Evolutionary conservation across 2,113 vertebrate species (phyloP).

Genomic region (Hippocampus mohnikei): DNA sequence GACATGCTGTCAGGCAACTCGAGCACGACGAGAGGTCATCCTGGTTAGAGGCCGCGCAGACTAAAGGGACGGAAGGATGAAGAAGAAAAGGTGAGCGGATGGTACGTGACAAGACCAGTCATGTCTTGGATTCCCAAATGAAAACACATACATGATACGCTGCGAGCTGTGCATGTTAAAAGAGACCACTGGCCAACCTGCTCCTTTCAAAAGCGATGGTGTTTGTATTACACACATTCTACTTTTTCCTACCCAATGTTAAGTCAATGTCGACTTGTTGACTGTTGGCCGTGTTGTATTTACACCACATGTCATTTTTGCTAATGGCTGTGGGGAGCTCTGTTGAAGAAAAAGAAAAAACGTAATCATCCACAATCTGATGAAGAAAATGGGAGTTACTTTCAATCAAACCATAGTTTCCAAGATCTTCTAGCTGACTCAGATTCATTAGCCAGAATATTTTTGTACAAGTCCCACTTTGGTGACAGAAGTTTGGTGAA

Average conservation of each 20-base stretch:
- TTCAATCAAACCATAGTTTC: background rate
- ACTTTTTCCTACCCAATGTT: background rate
- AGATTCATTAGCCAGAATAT: too few species aligned
- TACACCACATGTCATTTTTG: background rate
- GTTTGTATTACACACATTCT: background rate
- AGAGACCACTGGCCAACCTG: slow-evolving; percentile 11
- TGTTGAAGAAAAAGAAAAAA: too few species aligned
- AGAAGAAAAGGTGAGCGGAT: slow-evolving; percentile 67
- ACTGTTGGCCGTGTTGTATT: background rate
- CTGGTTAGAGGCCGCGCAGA: slow-evolving; percentile 31
- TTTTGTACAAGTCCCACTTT: too few species aligned
- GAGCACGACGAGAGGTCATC: slow-evolving; percentile 18
- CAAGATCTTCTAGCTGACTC: background rate
- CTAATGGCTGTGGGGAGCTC: background rate
- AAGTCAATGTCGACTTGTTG: background rate
- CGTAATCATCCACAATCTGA: too few species aligned
- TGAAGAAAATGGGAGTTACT: too few species aligned
- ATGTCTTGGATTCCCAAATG: slow-evolving; percentile 68
- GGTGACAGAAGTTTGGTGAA: background rate
- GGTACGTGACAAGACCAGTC: slow-evolving; percentile 71
- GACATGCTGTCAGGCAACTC: slow-evolving; percentile 7
- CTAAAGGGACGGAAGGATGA: slow-evolving; percentile 48
- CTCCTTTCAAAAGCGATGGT: background rate
- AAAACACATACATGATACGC: slow-evolving; percentile 70
- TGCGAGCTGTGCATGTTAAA: slow-evolving; percentile 16